Base-by-base conservation (phyloP, 1,140 invertebrate species). In the Pseudomyrmex sp. region DNA sequence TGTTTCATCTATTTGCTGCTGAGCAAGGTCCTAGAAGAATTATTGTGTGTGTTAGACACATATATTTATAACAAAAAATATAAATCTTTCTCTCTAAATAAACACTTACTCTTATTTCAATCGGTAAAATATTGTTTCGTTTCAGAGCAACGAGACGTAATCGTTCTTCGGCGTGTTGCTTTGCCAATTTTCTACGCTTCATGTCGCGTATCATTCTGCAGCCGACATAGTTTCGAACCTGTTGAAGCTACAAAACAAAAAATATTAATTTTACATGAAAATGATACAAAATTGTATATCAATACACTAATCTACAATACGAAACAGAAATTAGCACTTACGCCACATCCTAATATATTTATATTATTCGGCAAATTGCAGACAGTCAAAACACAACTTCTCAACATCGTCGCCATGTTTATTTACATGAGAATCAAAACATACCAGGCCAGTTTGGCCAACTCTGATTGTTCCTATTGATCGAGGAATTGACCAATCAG, bases 91-190 rank as follows among this genome's bases (percentile, higher is more conserved):
- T n/a, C 18, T 75, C 12, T 23, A 52, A 20, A 26, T 7, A 15
- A 59, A 2, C 54, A 80, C 62, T 89, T 94, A 97, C 97, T 87
- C 95, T 94, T 2, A 99, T 94, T 95, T 98, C 97, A 65, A 92
- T 68, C 0, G 98, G 98, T 23, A 99, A 92, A 87, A 99, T 96
- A 90, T 96, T 95, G 92, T 98, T 98, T 91, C 96, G 97, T 79
- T 97, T 95, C 46, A 99, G 89, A 3, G 96, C 96, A 92, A 98
- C 96, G 0, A 98, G 94, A 79, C 98, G 95, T 20, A 97, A 92
- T 85, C 98, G 95, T 54, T 96, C 95, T 10, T 96, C 94, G 80
- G 96, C 97, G 94, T 97, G 95, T 91, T 98, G 95, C 79, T 96
- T 96, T 2, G 96, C 95, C 83, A 96, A 94, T 90, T 96, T 95